These are phyloP conservation scores for Columbina picui DNA, from an alignment of 2,113 vertebrate genomes.

Conservation along the genomic window DNA sequence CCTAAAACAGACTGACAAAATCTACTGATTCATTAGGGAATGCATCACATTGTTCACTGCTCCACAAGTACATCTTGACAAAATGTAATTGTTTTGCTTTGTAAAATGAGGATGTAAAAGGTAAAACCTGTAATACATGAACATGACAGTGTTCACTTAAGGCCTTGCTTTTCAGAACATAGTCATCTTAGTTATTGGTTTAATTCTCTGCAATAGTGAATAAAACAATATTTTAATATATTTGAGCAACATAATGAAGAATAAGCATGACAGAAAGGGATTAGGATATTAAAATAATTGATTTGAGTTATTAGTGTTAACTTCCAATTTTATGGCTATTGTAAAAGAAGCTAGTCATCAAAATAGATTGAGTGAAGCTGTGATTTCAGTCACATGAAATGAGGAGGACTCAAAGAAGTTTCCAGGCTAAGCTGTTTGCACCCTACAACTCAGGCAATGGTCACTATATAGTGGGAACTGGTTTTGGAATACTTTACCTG, in stretches of 20 bases:
- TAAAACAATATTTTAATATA: background rate
- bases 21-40: background rate
- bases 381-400: background rate
- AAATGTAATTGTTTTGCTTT: background rate
- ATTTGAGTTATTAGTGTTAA: background rate
- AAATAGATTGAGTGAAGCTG: background rate
- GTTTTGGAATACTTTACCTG: background rate
- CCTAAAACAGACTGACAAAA: background rate
- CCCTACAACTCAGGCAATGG: background rate
- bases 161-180: background rate
- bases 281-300: background rate
- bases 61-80: background rate
- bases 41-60: background rate
- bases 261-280: background rate
- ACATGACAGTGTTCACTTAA: background rate
- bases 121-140: background rate
- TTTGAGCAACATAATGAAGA: background rate
- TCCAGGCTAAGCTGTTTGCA: background rate
- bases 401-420: background rate
- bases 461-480: background rate
- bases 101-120: background rate
- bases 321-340: background rate
- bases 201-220: background rate
- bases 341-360: background rate
- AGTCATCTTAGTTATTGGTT: background rate